A percentile compares a stretch with the other conserved stretches of the same genome.
Evolutionary conservation across 2,113 vertebrate species (phyloP).

Genomic region (Cavia aperea): DNA sequence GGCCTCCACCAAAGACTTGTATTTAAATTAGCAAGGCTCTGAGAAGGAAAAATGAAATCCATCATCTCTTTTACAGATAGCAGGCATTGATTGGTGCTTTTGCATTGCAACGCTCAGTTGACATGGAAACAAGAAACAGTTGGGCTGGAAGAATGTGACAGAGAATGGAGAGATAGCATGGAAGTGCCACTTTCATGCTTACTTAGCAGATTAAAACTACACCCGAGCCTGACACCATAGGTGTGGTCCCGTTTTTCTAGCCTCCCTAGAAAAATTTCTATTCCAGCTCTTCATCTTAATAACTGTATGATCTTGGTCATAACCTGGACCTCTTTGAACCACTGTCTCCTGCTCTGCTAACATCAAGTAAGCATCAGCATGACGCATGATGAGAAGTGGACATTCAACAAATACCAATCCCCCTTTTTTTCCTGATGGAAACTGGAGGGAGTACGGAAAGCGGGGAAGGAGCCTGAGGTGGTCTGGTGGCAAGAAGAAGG

Average conservation of each 20-base stretch:
- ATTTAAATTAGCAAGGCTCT: not conserved
- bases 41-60: not conserved
- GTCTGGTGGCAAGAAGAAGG: not conserved
- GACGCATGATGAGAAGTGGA: not conserved
- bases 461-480: not conserved
- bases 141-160: not conserved
- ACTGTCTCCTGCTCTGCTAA: not conserved
- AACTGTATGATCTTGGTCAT: not conserved
- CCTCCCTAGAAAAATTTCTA: not conserved
- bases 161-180: conserved; percentile 21
- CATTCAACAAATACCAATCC: not conserved
- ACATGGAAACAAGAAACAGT: conserved; percentile 45
- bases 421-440: not conserved
- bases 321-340: not conserved
- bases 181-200: not conserved
- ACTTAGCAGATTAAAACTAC: not conserved
- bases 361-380: not conserved
- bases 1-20: not conserved
- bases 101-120: conserved; percentile 19
- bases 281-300: not conserved
- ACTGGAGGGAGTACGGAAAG: fast-evolving
- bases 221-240: not conserved
- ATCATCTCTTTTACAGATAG: conserved; percentile 13
- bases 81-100: not conserved
- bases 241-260: not conserved